These are phyloP conservation scores for Acrocephalus kingi DNA, from an alignment of 2,113 vertebrate species.

Conservation along the genomic window DNA sequence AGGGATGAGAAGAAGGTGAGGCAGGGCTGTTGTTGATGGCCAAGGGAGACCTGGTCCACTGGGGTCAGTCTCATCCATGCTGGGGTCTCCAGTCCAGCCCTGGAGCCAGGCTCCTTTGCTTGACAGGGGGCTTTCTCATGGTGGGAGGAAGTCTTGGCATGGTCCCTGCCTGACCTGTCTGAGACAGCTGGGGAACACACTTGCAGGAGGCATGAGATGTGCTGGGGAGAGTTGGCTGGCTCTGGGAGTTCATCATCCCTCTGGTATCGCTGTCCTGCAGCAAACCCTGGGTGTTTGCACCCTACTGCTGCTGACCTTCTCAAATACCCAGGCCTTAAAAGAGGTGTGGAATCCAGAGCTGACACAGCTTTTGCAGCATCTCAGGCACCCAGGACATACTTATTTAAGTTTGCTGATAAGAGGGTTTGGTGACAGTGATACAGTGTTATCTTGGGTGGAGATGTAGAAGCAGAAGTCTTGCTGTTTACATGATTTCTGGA, in stretches of 20 bases:
- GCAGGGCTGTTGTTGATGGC: neutral
- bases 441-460: neutral
- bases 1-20: constrained; percentile 39
- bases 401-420: neutral
- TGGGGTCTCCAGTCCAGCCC: neutral
- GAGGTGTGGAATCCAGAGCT: neutral
- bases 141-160: neutral
- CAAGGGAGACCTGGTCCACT: neutral
- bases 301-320: neutral
- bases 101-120: rapidly evolving
- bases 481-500: neutral
- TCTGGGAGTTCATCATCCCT: neutral
- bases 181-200: neutral
- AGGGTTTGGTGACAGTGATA: neutral
- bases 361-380: neutral
- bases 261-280: neutral
- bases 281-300: neutral
- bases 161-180: neutral
- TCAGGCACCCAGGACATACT: neutral
- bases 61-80: neutral
- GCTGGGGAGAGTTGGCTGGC: neutral
- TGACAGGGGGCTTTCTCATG: neutral
- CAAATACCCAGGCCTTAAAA: neutral
- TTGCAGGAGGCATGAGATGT: neutral
- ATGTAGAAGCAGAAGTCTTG: neutral